phyloP scores from a whole-genome alignment of 2,888 invertebrate species.

The Melinaea marsaeus region DNA sequence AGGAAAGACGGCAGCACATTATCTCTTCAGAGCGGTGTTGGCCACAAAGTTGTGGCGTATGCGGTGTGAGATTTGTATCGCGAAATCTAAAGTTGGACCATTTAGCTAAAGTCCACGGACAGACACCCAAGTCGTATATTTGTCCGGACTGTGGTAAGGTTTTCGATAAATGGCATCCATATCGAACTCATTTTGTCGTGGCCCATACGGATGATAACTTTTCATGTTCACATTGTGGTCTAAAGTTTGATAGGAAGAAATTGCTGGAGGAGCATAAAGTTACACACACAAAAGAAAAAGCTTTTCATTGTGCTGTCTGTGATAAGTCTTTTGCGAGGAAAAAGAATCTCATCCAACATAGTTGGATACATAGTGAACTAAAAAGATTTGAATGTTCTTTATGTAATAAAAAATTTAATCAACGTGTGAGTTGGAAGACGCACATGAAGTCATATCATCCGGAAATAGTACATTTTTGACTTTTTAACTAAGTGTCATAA shows the following conservation, averaged over 20 bases:
- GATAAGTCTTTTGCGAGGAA: constrained; percentile 59
- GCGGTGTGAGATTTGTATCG: constrained; percentile 49
- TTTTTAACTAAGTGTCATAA: constrained; percentile 1
- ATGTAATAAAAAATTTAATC: constrained; percentile 52
- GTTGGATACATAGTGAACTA: constrained; percentile 61
- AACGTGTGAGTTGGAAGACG: constrained; percentile 46
- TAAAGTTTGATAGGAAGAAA: constrained; percentile 63
- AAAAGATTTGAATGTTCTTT: constrained; percentile 53
- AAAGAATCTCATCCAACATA: constrained; percentile 55
- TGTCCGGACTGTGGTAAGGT: constrained; percentile 39
- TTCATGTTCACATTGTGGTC: constrained; percentile 50
- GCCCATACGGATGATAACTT: constrained; percentile 49
- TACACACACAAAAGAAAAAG: constrained; percentile 66
- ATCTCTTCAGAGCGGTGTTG: constrained; percentile 46
- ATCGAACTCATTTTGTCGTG: constrained; percentile 50
- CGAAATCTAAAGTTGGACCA: constrained; percentile 46
- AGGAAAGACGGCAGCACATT: constrained; percentile 48
- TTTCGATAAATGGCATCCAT: constrained; percentile 43
- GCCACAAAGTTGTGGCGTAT: constrained; percentile 48
- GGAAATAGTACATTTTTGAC: constrained; percentile 42
- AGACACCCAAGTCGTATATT: constrained; percentile 36
- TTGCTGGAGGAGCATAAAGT: constrained; percentile 65
- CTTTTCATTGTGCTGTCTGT: constrained; percentile 67
- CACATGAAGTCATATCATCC: constrained; percentile 64
- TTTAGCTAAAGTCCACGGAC: constrained; percentile 40